A percentile compares a stretch with the other conserved stretches of the same genome.
Evolutionary conservation across 2,797 vertebrate species (phyloP).

Genomic region (Brachyalestes nurse): DNA sequence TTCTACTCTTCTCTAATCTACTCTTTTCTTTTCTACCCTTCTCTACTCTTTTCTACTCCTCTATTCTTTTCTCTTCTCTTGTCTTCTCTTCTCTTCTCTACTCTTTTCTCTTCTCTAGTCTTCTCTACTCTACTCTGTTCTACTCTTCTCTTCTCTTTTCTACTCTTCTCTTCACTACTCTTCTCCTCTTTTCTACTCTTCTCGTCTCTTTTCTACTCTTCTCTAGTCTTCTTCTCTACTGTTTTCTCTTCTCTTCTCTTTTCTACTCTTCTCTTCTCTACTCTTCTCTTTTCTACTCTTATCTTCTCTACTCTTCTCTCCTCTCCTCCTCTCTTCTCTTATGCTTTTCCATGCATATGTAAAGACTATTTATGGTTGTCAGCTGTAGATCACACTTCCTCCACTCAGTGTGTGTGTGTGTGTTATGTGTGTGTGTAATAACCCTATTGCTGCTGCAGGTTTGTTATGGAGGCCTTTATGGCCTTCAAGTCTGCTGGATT

Average conservation of each 20-base stretch:
- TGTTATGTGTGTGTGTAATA: not conserved
- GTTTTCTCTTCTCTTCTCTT: not conserved
- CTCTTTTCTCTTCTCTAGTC: not conserved
- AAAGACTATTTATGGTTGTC: not conserved
- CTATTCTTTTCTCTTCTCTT: not conserved
- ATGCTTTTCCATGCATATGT: not conserved
- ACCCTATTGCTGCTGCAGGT: not conserved
- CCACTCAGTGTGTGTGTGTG: not conserved
- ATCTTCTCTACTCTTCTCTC: not conserved
- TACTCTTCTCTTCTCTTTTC: not conserved
- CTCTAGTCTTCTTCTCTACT: not conserved
- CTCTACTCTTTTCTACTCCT: not conserved
- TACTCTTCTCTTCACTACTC: not conserved
- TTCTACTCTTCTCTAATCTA: not conserved
- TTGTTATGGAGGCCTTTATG: not conserved
- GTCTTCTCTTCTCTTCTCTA: not conserved
- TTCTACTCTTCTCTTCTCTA: not conserved
- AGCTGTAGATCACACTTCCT: not conserved
- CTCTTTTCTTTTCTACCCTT: not conserved
- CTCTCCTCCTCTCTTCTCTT: not conserved
- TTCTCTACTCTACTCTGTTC: not conserved
- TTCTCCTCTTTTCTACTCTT: not conserved
- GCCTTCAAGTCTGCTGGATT: not conserved
- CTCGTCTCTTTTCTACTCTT: not conserved
- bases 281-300: not conserved